Evolutionary conservation across 2,113 vertebrate genomes (phyloP), one percentile per base, ranked within the genome.

Genomic region (Neomonachus schauinslandi): DNA sequence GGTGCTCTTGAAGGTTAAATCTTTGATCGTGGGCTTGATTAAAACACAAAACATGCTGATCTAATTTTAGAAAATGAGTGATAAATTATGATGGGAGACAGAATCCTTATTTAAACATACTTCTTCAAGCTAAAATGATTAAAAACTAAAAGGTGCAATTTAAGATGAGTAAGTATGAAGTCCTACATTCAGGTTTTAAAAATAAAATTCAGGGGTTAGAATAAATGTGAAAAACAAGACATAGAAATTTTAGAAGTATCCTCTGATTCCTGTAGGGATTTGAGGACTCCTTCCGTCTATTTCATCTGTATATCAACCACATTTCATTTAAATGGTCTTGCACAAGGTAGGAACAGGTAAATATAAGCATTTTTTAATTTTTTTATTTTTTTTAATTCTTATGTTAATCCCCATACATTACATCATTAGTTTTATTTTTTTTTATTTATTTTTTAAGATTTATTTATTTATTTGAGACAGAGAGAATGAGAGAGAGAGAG

Each of bases 111-210:
- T 84, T 42, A 67, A 79, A 88, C 46, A 80, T 49, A 84, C 12
- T 24, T 86, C 4, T 59, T 53, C 9, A 51, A 92, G 46, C 28
- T 51, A 94, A 96, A 96, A 89, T 84, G 24, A 87, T 89, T 90
- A 85, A 86, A 77, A 51, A 33, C 12, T 31, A 42, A 95, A 91
- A 86, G 7, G n/a, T 85, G 2, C 16, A 89, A 77, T 85, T 90
- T 89, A 77, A 57, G 26, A 71, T 94, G 39, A 67, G 11, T 39
- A 72, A 88, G 4, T 85, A 79, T 18, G 8, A 97, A 83, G 22
- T 24, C 26, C 21, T 51, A 90, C 11, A 53, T 93, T 87, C 28
- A 65, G 0, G 10, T 55, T 85, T 83, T 81, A 92, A 79, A 89
- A 93, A 61, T 65, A 21, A 86, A 89, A 95, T 86, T 65, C 2